Evolutionary conservation across 2,113 vertebrate species (phyloP), one percentile per base, ranked within the genome.

Genomic region (Bettongia penicillata): DNA sequence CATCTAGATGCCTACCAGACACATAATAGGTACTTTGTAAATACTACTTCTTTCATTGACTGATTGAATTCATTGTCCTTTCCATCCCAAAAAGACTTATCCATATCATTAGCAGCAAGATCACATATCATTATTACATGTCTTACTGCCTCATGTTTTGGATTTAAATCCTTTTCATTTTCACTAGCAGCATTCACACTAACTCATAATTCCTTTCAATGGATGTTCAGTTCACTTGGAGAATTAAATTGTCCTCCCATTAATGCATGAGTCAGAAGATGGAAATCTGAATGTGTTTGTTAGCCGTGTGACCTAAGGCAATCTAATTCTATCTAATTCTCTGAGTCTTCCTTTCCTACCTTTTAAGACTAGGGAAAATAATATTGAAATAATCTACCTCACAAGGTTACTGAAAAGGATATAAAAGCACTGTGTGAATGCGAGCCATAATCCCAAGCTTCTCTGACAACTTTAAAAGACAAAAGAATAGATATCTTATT

Each of bases 401-500:
- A n/a, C 68, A n/a, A 77, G 68, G 37, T 77, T 77, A 77, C 8
- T n/a, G 68, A 22, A n/a, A 77, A 77, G 68, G 28, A 77, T 37
- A 77, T 77, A 19, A 77, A 77, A 77, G 61, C 37, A 77, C 37
- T n/a, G 4, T 77, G 61, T 37, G 61, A 77, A 77, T n/a, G 37
- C 19, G 37, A 77, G 16, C 14, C n/a, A 77, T n/a, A 77, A 77
- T 77, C 1, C 12, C 31, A 77, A 95, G 95, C 77, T 94, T 90
- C 94, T 90, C 95, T 94, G 95, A 97, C 96, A 97, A 92, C 93
- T 96, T 61, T 0, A 93, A 89, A 77, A 89, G 93, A 97, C 61
- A 77, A 77, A 77, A n/a, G 31, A 77, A 77, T n/a, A 5, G 61
- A n/a, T 19, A 16, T 77, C 61, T 77, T 77, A n/a, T n/a, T n/a